These are phyloP conservation scores for Oscheius sp. DNA, from an alignment of 2,888 invertebrate species.

Conservation along the genomic window DNA sequence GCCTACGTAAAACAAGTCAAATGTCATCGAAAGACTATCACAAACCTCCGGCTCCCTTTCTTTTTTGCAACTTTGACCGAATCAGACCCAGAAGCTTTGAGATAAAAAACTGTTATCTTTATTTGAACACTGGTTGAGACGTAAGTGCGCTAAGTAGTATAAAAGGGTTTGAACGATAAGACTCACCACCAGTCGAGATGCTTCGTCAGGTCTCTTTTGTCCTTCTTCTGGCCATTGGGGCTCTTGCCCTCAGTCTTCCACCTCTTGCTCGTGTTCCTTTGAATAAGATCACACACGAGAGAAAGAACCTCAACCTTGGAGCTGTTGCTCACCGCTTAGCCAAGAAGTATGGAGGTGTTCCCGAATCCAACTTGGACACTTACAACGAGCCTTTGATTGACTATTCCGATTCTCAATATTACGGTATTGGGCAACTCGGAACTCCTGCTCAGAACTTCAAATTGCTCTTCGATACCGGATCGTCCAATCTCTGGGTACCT, in stretches of 20 bases:
- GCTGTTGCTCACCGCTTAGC: conserved; percentile 43
- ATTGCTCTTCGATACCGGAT: conserved; percentile 91
- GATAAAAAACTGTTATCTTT: conserved; percentile 6
- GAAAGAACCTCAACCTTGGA: conserved; percentile 45
- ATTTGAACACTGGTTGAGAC: not conserved
- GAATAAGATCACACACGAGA: conserved; percentile 39
- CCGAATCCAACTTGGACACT: conserved; percentile 36
- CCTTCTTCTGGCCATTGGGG: conserved; percentile 29
- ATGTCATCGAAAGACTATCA: conserved; percentile 14
- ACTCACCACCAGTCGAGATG: conserved; percentile 7
- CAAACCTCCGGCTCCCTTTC: not conserved
- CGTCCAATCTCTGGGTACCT: conserved; percentile 98
- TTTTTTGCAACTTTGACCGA: not conserved
- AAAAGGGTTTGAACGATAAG: conserved; percentile 11
- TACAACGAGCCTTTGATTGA: conserved; percentile 59
- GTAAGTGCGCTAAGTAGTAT: not conserved
- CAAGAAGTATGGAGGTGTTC: conserved; percentile 42
- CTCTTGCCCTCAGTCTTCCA: conserved; percentile 23
- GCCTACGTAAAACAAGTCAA: not conserved
- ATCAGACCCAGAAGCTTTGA: conserved; percentile 9
- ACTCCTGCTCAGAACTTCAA: conserved; percentile 74
- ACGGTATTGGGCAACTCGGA: conserved; percentile 74
- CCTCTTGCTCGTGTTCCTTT: conserved; percentile 39
- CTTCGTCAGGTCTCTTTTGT: conserved; percentile 24
- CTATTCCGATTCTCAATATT: conserved; percentile 73